Evolutionary conservation across 1,140 invertebrate genomes (phyloP).

Genomic region (Akabosia matsudoensis): DNA sequence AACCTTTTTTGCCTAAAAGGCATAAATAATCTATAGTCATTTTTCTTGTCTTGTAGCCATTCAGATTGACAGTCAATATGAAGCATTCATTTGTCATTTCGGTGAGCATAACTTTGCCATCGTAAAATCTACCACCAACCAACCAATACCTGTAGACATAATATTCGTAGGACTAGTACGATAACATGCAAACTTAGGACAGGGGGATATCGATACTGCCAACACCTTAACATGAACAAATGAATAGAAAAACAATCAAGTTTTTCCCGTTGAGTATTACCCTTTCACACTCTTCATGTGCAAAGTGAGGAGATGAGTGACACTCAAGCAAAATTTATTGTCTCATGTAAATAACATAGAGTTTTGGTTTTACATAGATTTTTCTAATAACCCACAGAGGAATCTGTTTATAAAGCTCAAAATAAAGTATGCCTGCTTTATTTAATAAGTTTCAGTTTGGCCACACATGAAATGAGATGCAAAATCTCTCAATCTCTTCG

Average conservation of each 20-base stretch:
- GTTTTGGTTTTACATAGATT: not conserved
- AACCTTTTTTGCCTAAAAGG: too few species aligned
- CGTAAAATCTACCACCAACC: conserved; percentile 1
- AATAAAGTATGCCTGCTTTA: not conserved
- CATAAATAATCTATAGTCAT: not conserved
- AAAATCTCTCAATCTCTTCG: not conserved
- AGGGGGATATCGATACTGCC: not conserved
- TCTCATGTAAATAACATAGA: not conserved
- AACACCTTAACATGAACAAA: not conserved
- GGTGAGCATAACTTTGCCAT: not conserved
- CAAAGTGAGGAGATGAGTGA: not conserved
- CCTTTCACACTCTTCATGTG: not conserved
- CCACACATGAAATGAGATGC: not conserved
- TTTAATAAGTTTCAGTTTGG: not conserved
- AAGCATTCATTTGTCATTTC: conserved; percentile 8
- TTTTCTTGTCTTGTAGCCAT: not conserved
- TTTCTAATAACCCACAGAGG: not conserved
- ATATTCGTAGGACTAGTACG: not conserved
- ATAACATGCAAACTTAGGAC: not conserved
- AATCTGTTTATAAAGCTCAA: not conserved
- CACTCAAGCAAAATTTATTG: conserved; percentile 15
- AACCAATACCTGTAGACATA: not conserved
- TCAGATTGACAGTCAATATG: not conserved
- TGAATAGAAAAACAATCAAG: not conserved
- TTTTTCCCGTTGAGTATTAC: not conserved